Evolutionary conservation across 2,888 invertebrate genomes (phyloP), one percentile per base, ranked within the genome.

Genomic region (Watsonalla binaria): DNA sequence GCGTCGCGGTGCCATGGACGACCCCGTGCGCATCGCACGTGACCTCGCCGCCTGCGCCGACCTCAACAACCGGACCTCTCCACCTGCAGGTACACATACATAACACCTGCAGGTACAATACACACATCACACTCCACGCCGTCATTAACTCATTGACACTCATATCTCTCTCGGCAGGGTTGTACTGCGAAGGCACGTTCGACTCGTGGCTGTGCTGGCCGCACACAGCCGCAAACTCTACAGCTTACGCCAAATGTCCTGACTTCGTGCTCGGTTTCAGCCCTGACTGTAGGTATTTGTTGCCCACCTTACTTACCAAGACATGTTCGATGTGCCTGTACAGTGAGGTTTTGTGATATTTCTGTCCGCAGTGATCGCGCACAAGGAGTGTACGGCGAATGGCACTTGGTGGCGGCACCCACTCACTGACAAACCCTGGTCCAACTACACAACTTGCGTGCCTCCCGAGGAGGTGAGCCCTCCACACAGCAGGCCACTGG

Each of bases 381-480:
- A 95, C 84, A 96, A 96, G 84, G 93, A 94, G 71, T 98, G 98
- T 82, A 94, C 94, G 57, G 82, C 86, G 24, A 93, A 96, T 76
- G 97, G 96, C 14, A 93, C 94, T 50, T 98, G 98, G 98, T 97
- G 94, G 82, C 92, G 92, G 55, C 96, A 96, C 84, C 96, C 96
- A 8, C 91, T 90, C 57, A 95, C 94, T 51, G 94, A 95, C 74
- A 92, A 92, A 68, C 92, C 94, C 33, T 98, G 97, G 97, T 96
- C 97, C 66, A 97, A 98, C 89, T 98, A 98, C 87, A 97, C 97
- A 52, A 95, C 95, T 47, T 98, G 98, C 85, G 92, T 97, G 58
- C 94, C 77, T 51, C 76, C 82, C 11, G 89, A 86, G 58, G 86
- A 88, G 54, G 94, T 97, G 59, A 94, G 94, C 82, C 90, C 92